Evolutionary conservation across 2,113 vertebrate genomes (phyloP), one percentile per base, ranked within the genome.

Genomic region (Nyctibius bracteatus): DNA sequence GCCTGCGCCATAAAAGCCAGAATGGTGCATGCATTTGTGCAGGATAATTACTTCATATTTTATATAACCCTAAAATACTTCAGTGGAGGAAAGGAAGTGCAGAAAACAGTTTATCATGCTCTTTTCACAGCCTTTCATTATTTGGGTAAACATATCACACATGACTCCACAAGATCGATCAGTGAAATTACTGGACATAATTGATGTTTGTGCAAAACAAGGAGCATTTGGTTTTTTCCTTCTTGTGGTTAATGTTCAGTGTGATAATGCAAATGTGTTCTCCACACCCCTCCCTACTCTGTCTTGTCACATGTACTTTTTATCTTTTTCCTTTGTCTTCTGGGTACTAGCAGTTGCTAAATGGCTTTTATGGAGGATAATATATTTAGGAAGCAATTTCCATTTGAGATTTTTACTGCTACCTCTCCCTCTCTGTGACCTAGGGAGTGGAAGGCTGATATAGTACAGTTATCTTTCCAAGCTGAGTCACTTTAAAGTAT

Each of bases 241-340:
- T 94, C 95, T 97, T 98, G 96, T 97, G 90, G 96, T 98, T 98
- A 97, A 97, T 97, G 97, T 94, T 98, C 94, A 98, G 92, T 96
- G 94, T 97, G 85, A 97, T 97, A 94, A 97, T 98, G 96, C 97
- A 97, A 97, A 98, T 94, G 90, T 96, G 77, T 82, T 75, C 85
- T 96, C 84, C 27, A 8, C 70, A 47, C 27, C 1, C 5, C 54
- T 95, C 51, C 52, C 51, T 49, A 19, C 55, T 81, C 66, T 47
- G 39, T 94, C 19, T 24, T 94, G 68, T 97, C 91, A 92, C 67
- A 70, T 51, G 67, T 82, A 87, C 91, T 94, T 91, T 96, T 96
- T 31, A 22, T 96, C 75, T 93, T 82, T 95, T 96, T 58, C 44
- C 90, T 97, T 97, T 97, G 92, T 97, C 96, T 96, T 97, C 62